Conservation (phyloP, 30 jellyfish, hydroid and myxozoan genomes). For the Aurelia sp. region DNA sequence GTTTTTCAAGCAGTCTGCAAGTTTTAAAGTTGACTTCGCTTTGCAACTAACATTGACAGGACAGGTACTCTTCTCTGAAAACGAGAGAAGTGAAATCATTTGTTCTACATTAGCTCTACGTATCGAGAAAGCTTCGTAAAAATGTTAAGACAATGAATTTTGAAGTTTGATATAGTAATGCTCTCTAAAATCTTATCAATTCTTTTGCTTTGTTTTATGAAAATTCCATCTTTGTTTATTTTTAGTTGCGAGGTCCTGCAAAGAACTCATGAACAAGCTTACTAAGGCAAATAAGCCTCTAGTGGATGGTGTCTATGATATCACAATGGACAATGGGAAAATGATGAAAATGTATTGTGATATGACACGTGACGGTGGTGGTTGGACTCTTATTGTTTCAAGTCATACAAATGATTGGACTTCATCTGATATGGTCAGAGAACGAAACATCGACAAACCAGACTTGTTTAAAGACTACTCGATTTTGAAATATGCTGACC, state of each 20-base stretch:
- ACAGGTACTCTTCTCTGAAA: too few species aligned
- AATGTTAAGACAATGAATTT: too few species aligned
- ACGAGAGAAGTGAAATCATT: too few species aligned
- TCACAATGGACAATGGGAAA: slow-evolving; percentile 47
- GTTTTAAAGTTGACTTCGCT: too few species aligned
- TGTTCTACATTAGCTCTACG: too few species aligned
- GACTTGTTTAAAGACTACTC: slow-evolving; percentile 71
- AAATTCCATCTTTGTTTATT: too few species aligned
- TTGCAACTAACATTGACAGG: too few species aligned
- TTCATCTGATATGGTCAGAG: slow-evolving; percentile 60
- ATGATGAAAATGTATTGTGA: slow-evolving; percentile 82
- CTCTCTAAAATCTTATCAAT: too few species aligned
- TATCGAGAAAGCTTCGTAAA: too few species aligned
- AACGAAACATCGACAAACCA: slow-evolving; percentile 74
- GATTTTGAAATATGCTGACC: slow-evolving; percentile 74
- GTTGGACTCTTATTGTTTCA: slow-evolving; percentile 95
- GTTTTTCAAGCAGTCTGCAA: too few species aligned
- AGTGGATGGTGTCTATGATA: slow-evolving; percentile 74
- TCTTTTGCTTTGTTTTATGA: too few species aligned
- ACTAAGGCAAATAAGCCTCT: slow-evolving; percentile 23
- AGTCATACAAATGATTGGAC: slow-evolving; percentile 83
- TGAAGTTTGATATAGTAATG: too few species aligned
- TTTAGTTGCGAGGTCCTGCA: slow-evolving; percentile 84
- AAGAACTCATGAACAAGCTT: slow-evolving; percentile 42
- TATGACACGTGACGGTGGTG: slow-evolving; percentile 98